Percentiles rank a stretch among this genome's conserved stretches.
These are phyloP conservation scores for Scaptomyza caliginosa DNA, from an alignment of 2,888 invertebrate species.

Conservation along the genomic window DNA sequence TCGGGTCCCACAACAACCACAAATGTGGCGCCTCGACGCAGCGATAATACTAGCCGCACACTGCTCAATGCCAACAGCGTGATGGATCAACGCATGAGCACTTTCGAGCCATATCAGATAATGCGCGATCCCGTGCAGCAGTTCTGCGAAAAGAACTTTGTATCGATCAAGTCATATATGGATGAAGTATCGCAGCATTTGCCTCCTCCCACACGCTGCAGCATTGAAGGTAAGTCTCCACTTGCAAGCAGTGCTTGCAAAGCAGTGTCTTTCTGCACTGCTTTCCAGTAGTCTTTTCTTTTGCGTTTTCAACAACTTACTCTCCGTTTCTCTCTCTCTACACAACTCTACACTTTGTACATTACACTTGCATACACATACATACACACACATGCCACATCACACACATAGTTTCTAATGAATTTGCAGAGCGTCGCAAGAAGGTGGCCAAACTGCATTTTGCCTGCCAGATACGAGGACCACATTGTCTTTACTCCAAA, in stretches of 20 bases:
- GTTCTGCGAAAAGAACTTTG: conserved; percentile 97
- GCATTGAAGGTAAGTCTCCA: conserved; percentile 91
- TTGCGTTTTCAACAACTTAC: conserved; percentile 11
- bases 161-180: conserved; percentile 96
- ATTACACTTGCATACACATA: conserved; percentile 12
- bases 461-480: conserved; percentile 92
- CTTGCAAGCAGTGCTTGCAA: neutral
- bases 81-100: conserved; percentile 87
- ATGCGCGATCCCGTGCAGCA: conserved; percentile 96
- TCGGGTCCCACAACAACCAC: conserved; percentile 88
- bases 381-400: conserved; percentile 42
- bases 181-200: conserved; percentile 92
- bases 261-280: neutral
- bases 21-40: conserved; percentile 87
- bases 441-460: conserved; percentile 95
- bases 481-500: conserved; percentile 94
- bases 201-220: conserved; percentile 96
- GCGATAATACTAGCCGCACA: conserved; percentile 91
- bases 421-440: conserved; percentile 89
- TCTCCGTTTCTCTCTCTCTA: conserved; percentile 27
- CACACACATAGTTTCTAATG: conserved; percentile 80
- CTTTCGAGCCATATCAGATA: conserved; percentile 93
- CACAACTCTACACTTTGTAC: conserved; percentile 3
- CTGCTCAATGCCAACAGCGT: conserved; percentile 86
- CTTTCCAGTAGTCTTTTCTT: neutral